A percentile compares a stretch with the other conserved stretches of the same genome.
phyloP scores from a whole-genome alignment of 2,888 invertebrate species.

The Drosophila lutescens region DNA sequence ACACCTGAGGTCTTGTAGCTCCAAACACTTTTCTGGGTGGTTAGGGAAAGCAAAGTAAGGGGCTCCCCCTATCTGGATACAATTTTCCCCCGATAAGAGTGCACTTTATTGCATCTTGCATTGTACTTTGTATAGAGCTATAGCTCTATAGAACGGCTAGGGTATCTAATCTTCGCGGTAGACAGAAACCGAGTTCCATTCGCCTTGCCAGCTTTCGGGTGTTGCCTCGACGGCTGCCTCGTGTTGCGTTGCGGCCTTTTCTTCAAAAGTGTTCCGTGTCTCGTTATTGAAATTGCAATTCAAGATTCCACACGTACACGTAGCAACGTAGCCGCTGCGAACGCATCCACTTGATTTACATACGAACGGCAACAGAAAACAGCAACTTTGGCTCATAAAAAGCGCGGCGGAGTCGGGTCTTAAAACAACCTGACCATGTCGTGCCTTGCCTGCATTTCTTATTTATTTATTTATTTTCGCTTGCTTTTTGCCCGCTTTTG shows the following conservation, averaged over 20 bases:
- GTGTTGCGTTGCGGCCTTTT: constrained; percentile 53
- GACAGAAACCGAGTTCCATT: constrained; percentile 22
- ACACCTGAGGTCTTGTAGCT: no score
- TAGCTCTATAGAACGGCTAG: neutral
- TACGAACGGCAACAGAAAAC: constrained; percentile 35
- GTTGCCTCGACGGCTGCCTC: constrained; percentile 51
- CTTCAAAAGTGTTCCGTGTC: constrained; percentile 76
- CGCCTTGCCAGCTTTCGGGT: constrained; percentile 6
- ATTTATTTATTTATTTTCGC: constrained; percentile 23
- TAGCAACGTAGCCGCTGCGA: constrained; percentile 50
- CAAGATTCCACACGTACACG: constrained; percentile 77
- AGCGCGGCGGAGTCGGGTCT: constrained; percentile 43
- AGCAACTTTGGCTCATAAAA: constrained; percentile 58
- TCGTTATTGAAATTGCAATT: constrained; percentile 77
- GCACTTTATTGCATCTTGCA: neutral
- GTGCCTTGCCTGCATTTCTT: constrained; percentile 52
- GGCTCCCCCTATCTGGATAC: neutral
- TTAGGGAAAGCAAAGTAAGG: neutral
- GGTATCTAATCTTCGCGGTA: constrained; percentile 22
- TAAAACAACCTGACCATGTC: constrained; percentile 77
- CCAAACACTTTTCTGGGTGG: no score
- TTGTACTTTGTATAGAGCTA: no score
- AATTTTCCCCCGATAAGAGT: neutral
- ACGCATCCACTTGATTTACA: constrained; percentile 72
- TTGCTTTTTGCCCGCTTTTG: constrained; percentile 11